Evolutionary conservation across 2,888 invertebrate species (phyloP).

Genomic region (Ectobius pallidus): DNA sequence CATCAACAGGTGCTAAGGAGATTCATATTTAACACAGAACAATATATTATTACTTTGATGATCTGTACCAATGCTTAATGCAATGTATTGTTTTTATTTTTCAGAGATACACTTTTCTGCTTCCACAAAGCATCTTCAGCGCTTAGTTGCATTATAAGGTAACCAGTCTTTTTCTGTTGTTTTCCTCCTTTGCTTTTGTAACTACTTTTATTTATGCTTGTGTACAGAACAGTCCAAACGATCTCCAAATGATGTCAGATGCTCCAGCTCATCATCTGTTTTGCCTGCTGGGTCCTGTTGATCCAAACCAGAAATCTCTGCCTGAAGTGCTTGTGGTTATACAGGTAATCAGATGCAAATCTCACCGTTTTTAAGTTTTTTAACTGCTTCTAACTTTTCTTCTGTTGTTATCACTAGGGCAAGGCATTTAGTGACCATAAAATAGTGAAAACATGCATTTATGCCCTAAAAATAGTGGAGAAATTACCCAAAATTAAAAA

Average conservation of each 20-base stretch:
- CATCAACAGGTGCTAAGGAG: conserved; percentile 86
- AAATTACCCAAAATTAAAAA: no score
- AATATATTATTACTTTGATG: no score
- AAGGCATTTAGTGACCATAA: no score
- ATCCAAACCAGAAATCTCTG: conserved; percentile 68
- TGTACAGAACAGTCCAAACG: conserved; percentile 92
- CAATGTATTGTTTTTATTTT: conserved; percentile 51
- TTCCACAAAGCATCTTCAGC: conserved; percentile 93
- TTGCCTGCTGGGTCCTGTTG: conserved; percentile 88
- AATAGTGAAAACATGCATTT: no score
- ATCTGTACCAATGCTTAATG: neutral
- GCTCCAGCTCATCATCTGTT: conserved; percentile 98
- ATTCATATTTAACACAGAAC: no score
- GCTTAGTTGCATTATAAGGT: conserved; percentile 94
- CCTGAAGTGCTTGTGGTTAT: conserved; percentile 95
- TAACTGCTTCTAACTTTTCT: no score
- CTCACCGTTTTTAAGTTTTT: no score
- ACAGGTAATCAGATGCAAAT: conserved; percentile 64
- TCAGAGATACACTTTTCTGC: conserved; percentile 92
- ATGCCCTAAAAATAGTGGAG: no score
- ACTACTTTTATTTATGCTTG: no score
- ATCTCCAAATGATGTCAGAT: conserved; percentile 97
- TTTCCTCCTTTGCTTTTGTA: no score
- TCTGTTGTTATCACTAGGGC: no score
- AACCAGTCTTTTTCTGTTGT: no score